Evolutionary conservation across 2,113 vertebrate species (phyloP), one percentile per base, ranked within the genome.

Genomic region (Hyaena hyaena): DNA sequence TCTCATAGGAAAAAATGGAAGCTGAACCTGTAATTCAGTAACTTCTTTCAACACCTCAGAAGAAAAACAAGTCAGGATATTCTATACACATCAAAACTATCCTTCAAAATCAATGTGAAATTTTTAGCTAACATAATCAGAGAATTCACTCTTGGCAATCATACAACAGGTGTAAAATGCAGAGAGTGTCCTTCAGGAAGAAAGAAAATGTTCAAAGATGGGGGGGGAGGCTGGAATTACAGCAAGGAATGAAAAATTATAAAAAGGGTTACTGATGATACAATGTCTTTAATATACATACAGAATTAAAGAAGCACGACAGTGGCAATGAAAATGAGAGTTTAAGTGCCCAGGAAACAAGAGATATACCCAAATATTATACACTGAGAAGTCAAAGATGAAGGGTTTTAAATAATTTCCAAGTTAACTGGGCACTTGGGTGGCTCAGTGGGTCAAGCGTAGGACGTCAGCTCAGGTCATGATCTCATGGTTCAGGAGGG

Each of bases 71-170:
- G 7, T 90, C 1, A 79, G 55, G 24, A 43, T 73, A 79, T 65
- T 73, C 92, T 43, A 88, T 10, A 77, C 7, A 63, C 12, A 95
- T 26, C 48, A 96, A 83, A 88, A 95, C 74, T 12, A 92, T 31
- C 43, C 76, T 24, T 71, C 23, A 71, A 95, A n/a, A 48, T 69
- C 35, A 74, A 76, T 31, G 55, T 86, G 73, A 24, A 63, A 84
- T 39, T 73, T 63, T 73, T 58, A 85, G 11, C 35, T 79, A 85
- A 92, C 28, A 69, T 23, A 76, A 19, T 77, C 65, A 65, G 1
- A 88, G 53, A 71, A 83, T 43, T 94, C 71, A 95, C 73, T 48
- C 33, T 28, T 17, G 74, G 69, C n/a, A 83, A 15, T 79, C 69
- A 71, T 21, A 39, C 9, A 87, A 73, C 33, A 77, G 7, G 15